These are phyloP conservation scores for Coptodon bakossiorum DNA, from an alignment of 2,113 vertebrate species.

Conservation along the genomic window DNA sequence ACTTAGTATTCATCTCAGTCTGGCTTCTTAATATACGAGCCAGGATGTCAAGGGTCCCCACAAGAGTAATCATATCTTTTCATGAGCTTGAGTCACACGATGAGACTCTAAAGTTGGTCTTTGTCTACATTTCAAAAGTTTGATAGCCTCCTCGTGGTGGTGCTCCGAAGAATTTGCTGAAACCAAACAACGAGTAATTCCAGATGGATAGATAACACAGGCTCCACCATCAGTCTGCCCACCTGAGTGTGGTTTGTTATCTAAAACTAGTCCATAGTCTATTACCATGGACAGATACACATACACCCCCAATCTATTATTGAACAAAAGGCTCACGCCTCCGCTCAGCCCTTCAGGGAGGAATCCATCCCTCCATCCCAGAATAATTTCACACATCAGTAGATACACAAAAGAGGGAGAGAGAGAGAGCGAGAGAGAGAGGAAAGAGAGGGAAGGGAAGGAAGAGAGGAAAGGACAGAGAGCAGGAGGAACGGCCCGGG, in stretches of 20 bases:
- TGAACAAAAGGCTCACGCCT: slow-evolving; percentile 72
- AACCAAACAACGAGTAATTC: slow-evolving; percentile 30
- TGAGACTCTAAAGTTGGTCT: slow-evolving; percentile 11
- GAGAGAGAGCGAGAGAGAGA: not conserved
- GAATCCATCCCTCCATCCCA: slow-evolving; percentile 75
- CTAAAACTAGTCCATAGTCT: slow-evolving; percentile 66
- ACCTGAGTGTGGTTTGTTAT: slow-evolving; percentile 67
- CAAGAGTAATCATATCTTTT: slow-evolving; percentile 18
- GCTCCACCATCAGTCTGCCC: slow-evolving; percentile 36
- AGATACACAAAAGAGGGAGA: slow-evolving; percentile 63
- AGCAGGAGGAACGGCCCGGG: not conserved
- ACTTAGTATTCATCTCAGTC: slow-evolving; percentile 3
- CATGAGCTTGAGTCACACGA: slow-evolving; percentile 7
- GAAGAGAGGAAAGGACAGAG: slow-evolving; percentile 16
- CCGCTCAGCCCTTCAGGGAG: slow-evolving; percentile 69
- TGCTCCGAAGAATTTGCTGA: slow-evolving; percentile 9
- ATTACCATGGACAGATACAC: slow-evolving; percentile 70
- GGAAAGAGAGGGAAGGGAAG: not conserved
- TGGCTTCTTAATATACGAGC: slow-evolving; percentile 9
- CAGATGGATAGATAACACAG: slow-evolving; percentile 29
- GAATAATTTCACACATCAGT: slow-evolving; percentile 78
- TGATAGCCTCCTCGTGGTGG: not conserved
- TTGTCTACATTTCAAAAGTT: slow-evolving; percentile 25
- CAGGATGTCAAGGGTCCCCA: slow-evolving; percentile 4
- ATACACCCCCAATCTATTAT: slow-evolving; percentile 71